These are phyloP conservation scores for Diadumene lineata DNA, from an alignment of 92 coral and sea anemone genomes.

Conservation along the genomic window DNA sequence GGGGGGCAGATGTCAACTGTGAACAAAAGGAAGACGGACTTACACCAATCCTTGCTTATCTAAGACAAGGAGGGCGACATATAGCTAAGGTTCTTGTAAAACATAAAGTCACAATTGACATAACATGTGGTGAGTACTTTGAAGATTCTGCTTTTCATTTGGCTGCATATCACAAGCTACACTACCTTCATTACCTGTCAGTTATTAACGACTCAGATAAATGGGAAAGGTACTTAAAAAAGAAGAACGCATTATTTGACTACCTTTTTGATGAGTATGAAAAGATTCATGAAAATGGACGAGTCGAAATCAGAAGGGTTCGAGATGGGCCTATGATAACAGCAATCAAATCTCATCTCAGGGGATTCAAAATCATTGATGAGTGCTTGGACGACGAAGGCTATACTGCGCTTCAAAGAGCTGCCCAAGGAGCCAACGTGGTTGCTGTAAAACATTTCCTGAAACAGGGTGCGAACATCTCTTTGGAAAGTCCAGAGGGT, in stretches of 20 bases:
- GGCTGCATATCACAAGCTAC: slow-evolving; percentile 44
- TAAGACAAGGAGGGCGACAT: slow-evolving; percentile 50
- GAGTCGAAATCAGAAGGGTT: slow-evolving; percentile 1
- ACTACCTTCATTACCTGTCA: slow-evolving; percentile 31
- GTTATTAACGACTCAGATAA: slow-evolving; percentile 3
- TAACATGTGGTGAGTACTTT: slow-evolving; percentile 50
- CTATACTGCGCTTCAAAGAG: slow-evolving; percentile 66
- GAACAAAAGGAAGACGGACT: slow-evolving; percentile 30
- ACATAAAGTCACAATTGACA: slow-evolving; percentile 22
- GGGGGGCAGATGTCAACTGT: slow-evolving; percentile 34
- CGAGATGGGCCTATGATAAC: slow-evolving; percentile 24
- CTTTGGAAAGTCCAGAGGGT: slow-evolving; percentile 23
- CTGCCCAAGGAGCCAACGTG: slow-evolving; percentile 75
- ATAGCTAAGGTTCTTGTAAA: slow-evolving; percentile 50
- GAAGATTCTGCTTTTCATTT: slow-evolving; percentile 64
- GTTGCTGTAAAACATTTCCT: slow-evolving; percentile 38
- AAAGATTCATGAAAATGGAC: neutral
- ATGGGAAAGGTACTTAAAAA: slow-evolving; percentile 3
- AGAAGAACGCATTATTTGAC: slow-evolving; percentile 38
- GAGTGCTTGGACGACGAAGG: slow-evolving; percentile 73
- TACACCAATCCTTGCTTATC: slow-evolving; percentile 36
- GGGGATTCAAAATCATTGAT: slow-evolving; percentile 19
- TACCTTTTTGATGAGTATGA: slow-evolving; percentile 48
- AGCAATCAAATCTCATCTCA: slow-evolving; percentile 27
- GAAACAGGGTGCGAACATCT: slow-evolving; percentile 46